Evolutionary conservation across 2,888 invertebrate species (phyloP), one percentile per base, ranked within the genome.

Genomic region (Rhagophthalmus giganteus): DNA sequence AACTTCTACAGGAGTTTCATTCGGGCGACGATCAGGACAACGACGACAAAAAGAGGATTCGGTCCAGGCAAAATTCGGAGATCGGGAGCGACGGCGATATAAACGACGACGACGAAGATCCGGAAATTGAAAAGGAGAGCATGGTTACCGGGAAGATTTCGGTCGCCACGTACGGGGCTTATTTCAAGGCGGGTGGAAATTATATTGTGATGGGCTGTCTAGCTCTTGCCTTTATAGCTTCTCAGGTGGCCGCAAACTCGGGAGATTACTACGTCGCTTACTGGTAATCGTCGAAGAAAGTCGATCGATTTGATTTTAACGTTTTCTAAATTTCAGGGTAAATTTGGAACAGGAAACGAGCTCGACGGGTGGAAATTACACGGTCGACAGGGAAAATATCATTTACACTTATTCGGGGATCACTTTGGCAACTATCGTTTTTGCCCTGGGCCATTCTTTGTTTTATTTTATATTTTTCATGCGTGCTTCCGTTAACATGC

Each of bases 231-330:
- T 82, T 81, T 58, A 5, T 85, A 1, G 8, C 81, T 8, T 78
- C 86, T 1, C 85, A 87, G 59, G 65, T 73, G 0, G 67, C 79
- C n/a, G 84, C 81, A 1, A 87, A 84, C 50, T 72, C 78, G 1
- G 81, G 81, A 0, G 90, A 90, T 68, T 87, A 80, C 64, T 89
- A 84, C 79, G 78, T 88, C 41, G 82, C 84, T 54, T 84, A 78
- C 66, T 87, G 86, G 85, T 54, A 54, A 49, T n/a, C n/a, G n/a
- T n/a, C n/a, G n/a, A n/a, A n/a, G n/a, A n/a, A n/a, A n/a, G n/a
- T n/a, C n/a, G n/a, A n/a, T n/a, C n/a, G n/a, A n/a, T n/a, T n/a
- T n/a, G n/a, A n/a, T n/a, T n/a, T n/a, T n/a, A n/a, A n/a, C n/a
- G n/a, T n/a, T n/a, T n/a, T n/a, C n/a, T n/a, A n/a, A 6, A 16